These are phyloP conservation scores for Setophaga kirtlandii DNA, from an alignment of 2,113 vertebrate genomes.

Conservation along the genomic window DNA sequence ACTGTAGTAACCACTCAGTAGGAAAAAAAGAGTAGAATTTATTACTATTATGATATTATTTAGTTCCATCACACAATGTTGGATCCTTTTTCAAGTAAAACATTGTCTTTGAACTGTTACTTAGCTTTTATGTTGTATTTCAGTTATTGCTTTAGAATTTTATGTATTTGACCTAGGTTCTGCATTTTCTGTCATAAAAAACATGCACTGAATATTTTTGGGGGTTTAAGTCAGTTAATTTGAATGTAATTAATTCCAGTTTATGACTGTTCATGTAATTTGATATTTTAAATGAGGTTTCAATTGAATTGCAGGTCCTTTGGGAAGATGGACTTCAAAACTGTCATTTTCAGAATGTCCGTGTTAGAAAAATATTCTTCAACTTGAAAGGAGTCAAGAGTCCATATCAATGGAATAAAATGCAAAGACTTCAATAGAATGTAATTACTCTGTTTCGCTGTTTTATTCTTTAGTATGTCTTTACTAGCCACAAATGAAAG, in stretches of 20 bases:
- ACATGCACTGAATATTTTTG: background rate
- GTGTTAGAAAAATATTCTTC: background rate
- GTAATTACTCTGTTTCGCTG: background rate
- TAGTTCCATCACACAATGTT: background rate
- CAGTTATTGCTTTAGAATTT: background rate
- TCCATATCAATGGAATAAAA: background rate
- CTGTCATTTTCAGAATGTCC: background rate
- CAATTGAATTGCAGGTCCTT: background rate
- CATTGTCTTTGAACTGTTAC: background rate
- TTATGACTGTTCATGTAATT: background rate
- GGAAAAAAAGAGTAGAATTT: background rate
- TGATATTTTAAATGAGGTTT: background rate
- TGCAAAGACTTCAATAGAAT: background rate
- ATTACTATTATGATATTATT: background rate
- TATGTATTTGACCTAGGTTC: background rate
- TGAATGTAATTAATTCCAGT: background rate
- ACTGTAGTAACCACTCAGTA: background rate
- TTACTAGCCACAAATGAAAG: background rate
- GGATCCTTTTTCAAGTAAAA: background rate
- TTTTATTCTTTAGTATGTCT: background rate
- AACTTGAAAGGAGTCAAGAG: background rate
- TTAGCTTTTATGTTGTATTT: background rate
- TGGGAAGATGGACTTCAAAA: background rate
- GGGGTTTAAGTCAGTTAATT: background rate
- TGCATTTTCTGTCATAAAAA: background rate